Evolutionary conservation across 2,888 invertebrate genomes (phyloP), one percentile per base, ranked within the genome.

Genomic region (Platerodrilus igneus): DNA sequence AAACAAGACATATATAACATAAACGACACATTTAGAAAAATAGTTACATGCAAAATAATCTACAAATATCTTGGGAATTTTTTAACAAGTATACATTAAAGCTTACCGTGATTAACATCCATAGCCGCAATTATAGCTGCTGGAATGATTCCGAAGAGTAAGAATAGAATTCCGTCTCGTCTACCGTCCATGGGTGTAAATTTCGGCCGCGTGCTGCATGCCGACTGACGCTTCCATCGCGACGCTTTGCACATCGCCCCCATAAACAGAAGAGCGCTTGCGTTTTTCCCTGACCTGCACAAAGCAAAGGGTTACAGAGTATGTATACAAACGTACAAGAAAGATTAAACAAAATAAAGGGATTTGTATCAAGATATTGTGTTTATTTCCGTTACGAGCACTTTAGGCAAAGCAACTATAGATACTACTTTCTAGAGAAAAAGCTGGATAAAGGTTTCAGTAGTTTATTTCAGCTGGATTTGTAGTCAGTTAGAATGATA

Each of bases 161-260:
- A 44, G 39, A 50, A 26, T 30, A 38, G 34, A 33, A 37, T 45
- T 31, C 41, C 42, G 50, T 47, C 48, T 46, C 45, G 51, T 51
- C 37, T 48, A 47, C 32, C 34, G 37, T 41, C 49, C 49, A 49
- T 49, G 33, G 30, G 29, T 33, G 15, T 40, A 39, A 37, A 44
- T 44, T 44, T 47, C 40, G 38, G 46, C 51, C 55, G 58, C 57
- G 58, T 57, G 57, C 53, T 42, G 55, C 59, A 59, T 57, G 57
- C 58, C 58, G 59, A 59, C 59, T 59, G 56, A 56, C 46, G 48
- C 41, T 20, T 39, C 47, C 54, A 53, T 55, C 55, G 53, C 49
- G 55, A 51, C 54, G 54, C 50, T 43, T 34, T 45, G 20, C 41
- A 41, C 42, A 42, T 37, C 37, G n/a, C n/a, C n/a, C n/a, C n/a